Evolutionary conservation across 2,888 invertebrate genomes (phyloP).

Genomic region (Nomada ruficornis): DNA sequence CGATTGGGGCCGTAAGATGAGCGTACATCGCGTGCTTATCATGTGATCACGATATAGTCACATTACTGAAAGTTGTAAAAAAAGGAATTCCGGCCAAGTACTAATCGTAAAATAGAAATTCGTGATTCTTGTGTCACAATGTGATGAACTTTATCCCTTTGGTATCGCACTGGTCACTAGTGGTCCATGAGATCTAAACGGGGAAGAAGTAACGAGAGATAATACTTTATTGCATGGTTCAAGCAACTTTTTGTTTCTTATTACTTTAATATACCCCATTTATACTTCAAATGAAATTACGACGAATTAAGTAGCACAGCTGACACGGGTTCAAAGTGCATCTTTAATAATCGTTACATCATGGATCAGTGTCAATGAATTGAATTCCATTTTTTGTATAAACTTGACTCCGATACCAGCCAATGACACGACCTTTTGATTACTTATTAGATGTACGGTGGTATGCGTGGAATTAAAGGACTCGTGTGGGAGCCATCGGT

Average conservation of each 20-base stretch:
- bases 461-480: conserved; percentile 98
- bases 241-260: background rate
- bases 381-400: background rate
- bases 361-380: conserved; percentile 19
- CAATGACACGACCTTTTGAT: background rate
- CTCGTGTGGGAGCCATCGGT: conserved; percentile 98
- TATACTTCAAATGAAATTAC: background rate
- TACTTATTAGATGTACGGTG: conserved; percentile 91
- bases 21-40: conserved; percentile 42
- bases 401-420: background rate
- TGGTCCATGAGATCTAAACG: background rate
- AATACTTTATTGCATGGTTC: background rate
- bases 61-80: too few relatives aligned
- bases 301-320: background rate
- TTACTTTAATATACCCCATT: background rate
- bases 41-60: conserved; percentile 52
- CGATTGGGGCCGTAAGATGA: conserved; percentile 38
- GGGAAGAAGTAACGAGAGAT: background rate
- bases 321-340: background rate
- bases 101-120: background rate
- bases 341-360: conserved; percentile 4
- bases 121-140: background rate
- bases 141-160: background rate
- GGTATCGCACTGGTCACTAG: background rate
- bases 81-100: background rate